A percentile compares a stretch with the other conserved stretches of the same genome.
Conservation (phyloP, 1,140 invertebrate species). For the Daktulosphaira vitifoliae region DNA sequence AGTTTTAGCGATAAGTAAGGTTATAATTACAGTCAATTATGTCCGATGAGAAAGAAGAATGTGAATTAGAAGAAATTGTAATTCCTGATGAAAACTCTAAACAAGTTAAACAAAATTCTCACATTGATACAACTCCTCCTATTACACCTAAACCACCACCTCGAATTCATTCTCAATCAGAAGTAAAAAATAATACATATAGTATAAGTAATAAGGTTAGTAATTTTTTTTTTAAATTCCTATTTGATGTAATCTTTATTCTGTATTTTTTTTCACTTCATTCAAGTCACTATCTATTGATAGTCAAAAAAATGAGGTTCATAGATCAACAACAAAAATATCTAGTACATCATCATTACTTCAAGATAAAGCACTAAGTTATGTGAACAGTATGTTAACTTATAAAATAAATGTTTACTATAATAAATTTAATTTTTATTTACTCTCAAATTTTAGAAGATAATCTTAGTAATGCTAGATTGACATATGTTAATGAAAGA, state of each 20-base stretch:
- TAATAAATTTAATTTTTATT: not conserved
- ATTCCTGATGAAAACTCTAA: conserved; percentile 36
- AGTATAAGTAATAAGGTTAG: conserved; percentile 31
- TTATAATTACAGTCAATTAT: conserved; percentile 32
- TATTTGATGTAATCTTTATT: not conserved
- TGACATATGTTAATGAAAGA: conserved; percentile 26
- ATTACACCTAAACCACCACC: conserved; percentile 35
- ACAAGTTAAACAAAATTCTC: conserved; percentile 17
- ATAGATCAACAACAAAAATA: not conserved
- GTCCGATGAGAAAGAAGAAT: conserved; percentile 37
- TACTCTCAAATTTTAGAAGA: conserved; percentile 11
- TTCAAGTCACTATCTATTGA: conserved; percentile 16
- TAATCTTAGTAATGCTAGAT: not conserved
- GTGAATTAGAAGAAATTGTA: conserved; percentile 39
- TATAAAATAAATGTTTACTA: not conserved
- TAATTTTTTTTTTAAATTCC: too few relatives aligned
- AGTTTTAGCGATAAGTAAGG: too few relatives aligned
- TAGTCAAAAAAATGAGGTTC: conserved; percentile 20
- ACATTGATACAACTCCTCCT: conserved; percentile 37
- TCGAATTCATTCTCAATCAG: conserved; percentile 36
- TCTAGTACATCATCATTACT: conserved; percentile 15
- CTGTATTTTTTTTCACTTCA: not conserved
- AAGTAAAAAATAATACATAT: conserved; percentile 35
- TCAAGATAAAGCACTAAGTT: conserved; percentile 3
- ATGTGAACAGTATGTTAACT: not conserved